A percentile compares a stretch with the other conserved stretches of the same genome.
These are phyloP conservation scores for Sciurus carolinensis DNA, from an alignment of 2,797 vertebrate species.

Conservation along the genomic window DNA sequence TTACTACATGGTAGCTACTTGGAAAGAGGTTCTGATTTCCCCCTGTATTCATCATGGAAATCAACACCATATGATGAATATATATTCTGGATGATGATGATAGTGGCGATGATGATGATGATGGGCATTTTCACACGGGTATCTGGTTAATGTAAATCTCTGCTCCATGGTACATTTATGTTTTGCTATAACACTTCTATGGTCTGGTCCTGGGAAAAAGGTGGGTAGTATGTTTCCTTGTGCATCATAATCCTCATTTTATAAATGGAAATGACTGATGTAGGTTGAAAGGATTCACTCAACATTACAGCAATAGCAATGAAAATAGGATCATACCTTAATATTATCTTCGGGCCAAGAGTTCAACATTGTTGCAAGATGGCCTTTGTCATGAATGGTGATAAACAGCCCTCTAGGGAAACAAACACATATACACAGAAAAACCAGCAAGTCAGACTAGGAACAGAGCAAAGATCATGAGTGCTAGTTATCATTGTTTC, in stretches of 20 bases:
- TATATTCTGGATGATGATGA: background rate
- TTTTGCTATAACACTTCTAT: background rate
- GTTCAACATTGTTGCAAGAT: conserved; percentile 97
- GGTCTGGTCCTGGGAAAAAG: background rate
- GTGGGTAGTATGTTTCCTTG: background rate
- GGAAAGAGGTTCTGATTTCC: background rate
- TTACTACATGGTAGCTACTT: background rate
- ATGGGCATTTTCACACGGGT: background rate
- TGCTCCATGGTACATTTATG: background rate
- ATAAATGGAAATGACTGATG: background rate
- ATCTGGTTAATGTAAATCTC: background rate
- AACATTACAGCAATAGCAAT: background rate
- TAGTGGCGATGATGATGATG: background rate
- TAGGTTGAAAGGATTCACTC: conserved; percentile 11
- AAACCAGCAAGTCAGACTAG: conserved; percentile 75
- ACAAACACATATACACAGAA: conserved; percentile 52
- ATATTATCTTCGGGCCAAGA: conserved; percentile 98
- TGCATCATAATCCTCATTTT: background rate
- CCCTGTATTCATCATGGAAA: background rate
- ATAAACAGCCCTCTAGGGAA: conserved; percentile 96
- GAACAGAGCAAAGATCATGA: background rate
- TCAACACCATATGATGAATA: background rate
- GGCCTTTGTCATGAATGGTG: conserved; percentile 98
- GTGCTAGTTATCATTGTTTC: background rate
- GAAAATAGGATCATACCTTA: conserved; percentile 91